These are phyloP conservation scores for Merodon equestris DNA, from an alignment of 2,888 invertebrate species.

Conservation along the genomic window DNA sequence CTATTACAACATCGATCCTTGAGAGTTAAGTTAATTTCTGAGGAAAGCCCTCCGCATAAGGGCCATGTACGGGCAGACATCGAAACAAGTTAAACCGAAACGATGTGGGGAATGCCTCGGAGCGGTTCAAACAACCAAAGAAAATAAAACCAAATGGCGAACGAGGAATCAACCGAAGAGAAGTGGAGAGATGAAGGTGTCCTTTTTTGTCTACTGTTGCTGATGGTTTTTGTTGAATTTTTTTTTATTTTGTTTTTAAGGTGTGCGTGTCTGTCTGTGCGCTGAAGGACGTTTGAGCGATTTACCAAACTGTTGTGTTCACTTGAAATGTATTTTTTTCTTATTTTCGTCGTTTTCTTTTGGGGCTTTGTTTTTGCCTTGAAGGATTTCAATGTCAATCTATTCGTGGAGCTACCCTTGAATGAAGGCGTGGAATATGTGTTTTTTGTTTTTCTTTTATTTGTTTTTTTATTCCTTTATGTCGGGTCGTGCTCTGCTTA, in stretches of 20 bases:
- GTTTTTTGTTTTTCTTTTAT: conserved; percentile 1
- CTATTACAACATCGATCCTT: conserved; percentile 31
- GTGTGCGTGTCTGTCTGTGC: conserved; percentile 50
- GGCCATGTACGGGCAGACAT: background rate
- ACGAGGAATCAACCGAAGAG: too few species aligned
- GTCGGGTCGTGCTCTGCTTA: too few species aligned
- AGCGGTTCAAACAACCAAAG: conserved; percentile 2
- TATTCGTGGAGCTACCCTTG: conserved; percentile 48
- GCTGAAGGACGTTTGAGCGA: conserved; percentile 64
- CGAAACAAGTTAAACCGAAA: conserved; percentile 14
- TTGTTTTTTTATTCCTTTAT: background rate
- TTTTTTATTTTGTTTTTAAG: conserved; percentile 3
- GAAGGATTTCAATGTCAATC: conserved; percentile 61
- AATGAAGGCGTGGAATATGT: conserved; percentile 10
- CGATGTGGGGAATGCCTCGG: conserved; percentile 1
- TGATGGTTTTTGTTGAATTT: background rate
- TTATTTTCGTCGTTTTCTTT: conserved; percentile 1
- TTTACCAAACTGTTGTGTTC: conserved; percentile 57
- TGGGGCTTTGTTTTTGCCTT: conserved; percentile 26
- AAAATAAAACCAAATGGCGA: too few species aligned
- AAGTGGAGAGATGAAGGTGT: background rate
- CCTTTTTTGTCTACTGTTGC: conserved; percentile 12
- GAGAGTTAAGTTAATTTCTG: conserved; percentile 32
- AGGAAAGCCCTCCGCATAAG: conserved; percentile 15
- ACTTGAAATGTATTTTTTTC: conserved; percentile 1